Evolutionary conservation across 2,888 invertebrate species (phyloP).

Genomic region (Chloromyia formosa): DNA sequence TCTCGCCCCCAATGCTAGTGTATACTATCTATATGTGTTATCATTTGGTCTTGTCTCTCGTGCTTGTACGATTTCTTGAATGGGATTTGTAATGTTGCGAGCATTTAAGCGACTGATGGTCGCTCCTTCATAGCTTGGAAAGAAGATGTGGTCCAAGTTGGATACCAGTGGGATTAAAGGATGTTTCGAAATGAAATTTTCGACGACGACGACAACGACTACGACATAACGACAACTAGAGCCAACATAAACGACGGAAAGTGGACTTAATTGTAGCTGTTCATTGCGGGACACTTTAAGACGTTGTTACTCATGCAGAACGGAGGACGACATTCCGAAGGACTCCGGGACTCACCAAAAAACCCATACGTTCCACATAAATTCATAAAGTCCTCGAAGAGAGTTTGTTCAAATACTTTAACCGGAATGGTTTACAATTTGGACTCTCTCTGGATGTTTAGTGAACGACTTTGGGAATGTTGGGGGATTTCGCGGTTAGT

Average conservation of each 20-base stretch:
- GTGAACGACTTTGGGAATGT: too few relatives aligned
- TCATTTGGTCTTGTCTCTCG: constrained; percentile 1
- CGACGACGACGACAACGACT: constrained; percentile 26
- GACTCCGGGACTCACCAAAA: too few relatives aligned
- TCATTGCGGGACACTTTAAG: constrained; percentile 37
- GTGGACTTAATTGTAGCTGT: constrained; percentile 26
- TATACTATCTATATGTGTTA: background rate
- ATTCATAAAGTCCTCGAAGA: too few relatives aligned
- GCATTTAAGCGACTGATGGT: background rate
- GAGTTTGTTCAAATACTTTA: too few relatives aligned
- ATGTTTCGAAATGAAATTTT: constrained; percentile 49
- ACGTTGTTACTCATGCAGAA: background rate
- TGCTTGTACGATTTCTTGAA: constrained; percentile 9
- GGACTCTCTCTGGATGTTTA: too few relatives aligned
- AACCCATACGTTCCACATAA: too few relatives aligned
- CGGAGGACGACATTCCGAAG: background rate
- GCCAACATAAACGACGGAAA: constrained; percentile 9
- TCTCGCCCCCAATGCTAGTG: too few relatives aligned
- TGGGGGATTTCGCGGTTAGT: background rate
- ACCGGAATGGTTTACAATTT: too few relatives aligned
- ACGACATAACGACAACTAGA: too few relatives aligned
- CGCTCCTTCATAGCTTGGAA: background rate
- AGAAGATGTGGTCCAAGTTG: constrained; percentile 4
- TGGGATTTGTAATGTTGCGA: constrained; percentile 19
- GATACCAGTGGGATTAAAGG: constrained; percentile 48